A percentile compares a stretch with the other conserved stretches of the same genome.
Evolutionary conservation across 2,888 invertebrate genomes (phyloP).

Genomic region (Bhutanitis thaidina): DNA sequence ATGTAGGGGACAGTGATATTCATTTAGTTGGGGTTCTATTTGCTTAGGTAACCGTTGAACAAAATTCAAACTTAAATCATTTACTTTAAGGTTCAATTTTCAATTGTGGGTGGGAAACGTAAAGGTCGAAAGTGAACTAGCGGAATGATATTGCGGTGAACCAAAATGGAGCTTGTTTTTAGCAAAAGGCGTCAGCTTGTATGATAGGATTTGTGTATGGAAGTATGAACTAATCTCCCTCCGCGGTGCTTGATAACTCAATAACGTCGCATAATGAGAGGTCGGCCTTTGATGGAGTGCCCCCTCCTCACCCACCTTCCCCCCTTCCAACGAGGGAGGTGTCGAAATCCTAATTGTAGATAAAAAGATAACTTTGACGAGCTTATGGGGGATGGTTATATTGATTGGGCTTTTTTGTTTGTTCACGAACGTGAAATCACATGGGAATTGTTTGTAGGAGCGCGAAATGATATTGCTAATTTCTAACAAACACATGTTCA

Average conservation of each 20-base stretch:
- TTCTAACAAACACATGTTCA: no score
- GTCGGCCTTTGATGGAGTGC: conserved; percentile 67
- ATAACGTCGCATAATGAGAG: conserved; percentile 75
- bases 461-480: neutral
- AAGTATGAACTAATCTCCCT: conserved; percentile 79
- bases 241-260: conserved; percentile 73
- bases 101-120: conserved; percentile 27
- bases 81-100: conserved; percentile 28
- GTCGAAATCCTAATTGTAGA: conserved; percentile 79
- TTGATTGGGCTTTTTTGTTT: conserved; percentile 32
- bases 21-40: conserved; percentile 41
- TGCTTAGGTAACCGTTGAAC: neutral
- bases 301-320: conserved; percentile 27
- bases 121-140: conserved; percentile 32
- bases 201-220: conserved; percentile 79
- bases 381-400: conserved; percentile 42
- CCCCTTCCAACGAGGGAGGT: conserved; percentile 47
- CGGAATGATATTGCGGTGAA: conserved; percentile 60
- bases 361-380: conserved; percentile 75
- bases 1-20: conserved; percentile 46
- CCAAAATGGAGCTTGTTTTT: conserved; percentile 74
- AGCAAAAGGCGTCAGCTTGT: conserved; percentile 78
- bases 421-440: conserved; percentile 12
- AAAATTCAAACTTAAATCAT: conserved; percentile 24
- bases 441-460: conserved; percentile 10